A percentile compares a stretch with the other conserved stretches of the same genome.
Conservation (phyloP, 2,888 invertebrate species). For the Coleophora deauratella region DNA sequence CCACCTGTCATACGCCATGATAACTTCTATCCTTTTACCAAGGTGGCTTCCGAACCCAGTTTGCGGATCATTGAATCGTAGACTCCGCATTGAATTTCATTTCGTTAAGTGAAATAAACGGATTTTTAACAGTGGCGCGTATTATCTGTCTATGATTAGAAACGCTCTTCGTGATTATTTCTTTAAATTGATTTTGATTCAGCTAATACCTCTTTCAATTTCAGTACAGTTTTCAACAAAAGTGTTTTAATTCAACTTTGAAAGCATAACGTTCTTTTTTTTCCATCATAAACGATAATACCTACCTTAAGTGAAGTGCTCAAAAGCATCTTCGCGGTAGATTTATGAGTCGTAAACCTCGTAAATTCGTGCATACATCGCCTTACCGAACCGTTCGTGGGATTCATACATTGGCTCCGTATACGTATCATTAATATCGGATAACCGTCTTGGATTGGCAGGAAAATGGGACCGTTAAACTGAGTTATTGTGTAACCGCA, state of each 20-base stretch:
- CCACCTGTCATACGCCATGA: conserved; percentile 7
- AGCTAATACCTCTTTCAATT: too few relatives aligned
- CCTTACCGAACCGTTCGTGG: conserved; percentile 21
- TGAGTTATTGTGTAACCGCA: conserved; percentile 17
- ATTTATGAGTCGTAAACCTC: conserved; percentile 51
- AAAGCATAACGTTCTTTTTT: too few relatives aligned
- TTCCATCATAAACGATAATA: too few relatives aligned
- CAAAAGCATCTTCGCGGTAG: conserved; percentile 17
- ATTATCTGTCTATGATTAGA: too few relatives aligned
- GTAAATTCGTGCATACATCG: conserved; percentile 42
- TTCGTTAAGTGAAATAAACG: too few relatives aligned
- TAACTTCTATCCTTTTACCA: too few relatives aligned
- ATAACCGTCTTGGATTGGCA: conserved; percentile 39
- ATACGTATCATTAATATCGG: conserved; percentile 35
- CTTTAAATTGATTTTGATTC: too few relatives aligned
- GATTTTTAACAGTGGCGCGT: too few relatives aligned
- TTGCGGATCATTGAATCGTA: not conserved
- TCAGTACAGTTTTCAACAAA: too few relatives aligned
- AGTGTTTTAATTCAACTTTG: too few relatives aligned
- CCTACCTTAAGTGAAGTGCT: too few relatives aligned
- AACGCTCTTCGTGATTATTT: too few relatives aligned
- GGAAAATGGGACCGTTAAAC: conserved; percentile 29
- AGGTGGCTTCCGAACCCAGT: conserved; percentile 18
- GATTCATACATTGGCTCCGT: not conserved
- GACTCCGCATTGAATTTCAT: not conserved